These are phyloP conservation scores for Halictus rubicundus DNA, from an alignment of 1,140 invertebrate genomes.

Conservation along the genomic window DNA sequence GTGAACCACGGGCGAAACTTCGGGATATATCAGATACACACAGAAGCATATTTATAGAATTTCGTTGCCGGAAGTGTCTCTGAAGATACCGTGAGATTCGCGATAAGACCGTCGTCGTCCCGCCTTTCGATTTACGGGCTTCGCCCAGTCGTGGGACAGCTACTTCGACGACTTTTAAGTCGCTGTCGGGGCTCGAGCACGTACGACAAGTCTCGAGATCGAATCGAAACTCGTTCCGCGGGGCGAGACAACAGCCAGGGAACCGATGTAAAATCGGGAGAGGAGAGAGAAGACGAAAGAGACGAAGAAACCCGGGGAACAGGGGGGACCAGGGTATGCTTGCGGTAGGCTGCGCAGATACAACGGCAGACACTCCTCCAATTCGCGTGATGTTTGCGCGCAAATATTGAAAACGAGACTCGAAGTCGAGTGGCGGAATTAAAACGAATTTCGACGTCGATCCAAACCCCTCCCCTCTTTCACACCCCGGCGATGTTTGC, in stretches of 20 bases:
- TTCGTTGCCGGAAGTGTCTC: conserved; percentile 13
- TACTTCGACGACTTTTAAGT: conserved; percentile 11
- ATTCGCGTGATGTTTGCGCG: conserved; percentile 30
- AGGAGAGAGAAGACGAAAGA: no score
- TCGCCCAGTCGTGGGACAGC: background rate
- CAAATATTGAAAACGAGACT: conserved; percentile 42
- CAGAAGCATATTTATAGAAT: no score
- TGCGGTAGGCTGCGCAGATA: background rate
- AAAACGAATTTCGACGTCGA: conserved; percentile 25
- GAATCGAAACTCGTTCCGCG: conserved; percentile 25
- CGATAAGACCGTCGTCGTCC: background rate
- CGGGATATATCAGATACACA: no score
- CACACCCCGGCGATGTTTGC: background rate
- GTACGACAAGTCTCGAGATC: conserved; percentile 20
- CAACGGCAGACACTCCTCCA: background rate
- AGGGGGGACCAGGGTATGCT: background rate
- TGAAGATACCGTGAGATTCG: conserved; percentile 7
- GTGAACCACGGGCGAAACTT: no score
- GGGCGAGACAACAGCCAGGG: background rate
- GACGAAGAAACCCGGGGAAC: no score
- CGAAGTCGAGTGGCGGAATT: conserved; percentile 25
- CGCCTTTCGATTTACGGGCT: background rate
- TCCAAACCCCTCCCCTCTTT: no score
- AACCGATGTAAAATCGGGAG: no score
- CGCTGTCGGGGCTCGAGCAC: conserved; percentile 10